Conservation (phyloP, 2,888 invertebrate species). For the Ormyrus rosae region DNA sequence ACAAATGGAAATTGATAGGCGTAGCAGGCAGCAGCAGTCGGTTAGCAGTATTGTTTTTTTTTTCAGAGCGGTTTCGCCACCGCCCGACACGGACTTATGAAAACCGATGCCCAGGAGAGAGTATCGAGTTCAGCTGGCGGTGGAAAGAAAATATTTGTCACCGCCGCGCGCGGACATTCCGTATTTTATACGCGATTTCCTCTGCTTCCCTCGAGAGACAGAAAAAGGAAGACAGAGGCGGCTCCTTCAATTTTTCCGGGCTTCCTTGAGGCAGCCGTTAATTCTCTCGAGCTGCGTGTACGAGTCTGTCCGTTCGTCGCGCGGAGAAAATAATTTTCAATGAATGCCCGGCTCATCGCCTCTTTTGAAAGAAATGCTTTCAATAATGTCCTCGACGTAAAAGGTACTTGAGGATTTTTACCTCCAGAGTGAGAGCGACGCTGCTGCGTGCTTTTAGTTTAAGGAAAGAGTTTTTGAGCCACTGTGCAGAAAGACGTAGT, state of each 20-base stretch:
- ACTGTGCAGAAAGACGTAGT: too few species aligned
- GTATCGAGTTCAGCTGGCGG: slow-evolving; percentile 57
- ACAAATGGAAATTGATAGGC: slow-evolving; percentile 21
- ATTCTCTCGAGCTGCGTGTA: not conserved
- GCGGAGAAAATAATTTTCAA: too few species aligned
- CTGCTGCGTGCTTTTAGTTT: too few species aligned
- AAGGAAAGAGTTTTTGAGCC: too few species aligned
- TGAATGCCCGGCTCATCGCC: too few species aligned
- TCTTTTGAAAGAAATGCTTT: too few species aligned
- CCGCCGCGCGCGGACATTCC: slow-evolving; percentile 32
- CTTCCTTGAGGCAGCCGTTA: not conserved
- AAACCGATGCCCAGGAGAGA: not conserved
- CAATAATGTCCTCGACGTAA: too few species aligned
- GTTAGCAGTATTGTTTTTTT: slow-evolving; percentile 31
- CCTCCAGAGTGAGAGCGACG: too few species aligned
- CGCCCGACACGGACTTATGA: not conserved
- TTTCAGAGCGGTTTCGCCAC: too few species aligned
- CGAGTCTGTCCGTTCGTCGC: not conserved
- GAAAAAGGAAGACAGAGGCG: not conserved
- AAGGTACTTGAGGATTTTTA: too few species aligned
- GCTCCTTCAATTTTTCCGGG: not conserved
- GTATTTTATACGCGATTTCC: slow-evolving; percentile 21
- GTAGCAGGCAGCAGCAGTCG: not conserved
- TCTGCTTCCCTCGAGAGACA: not conserved
- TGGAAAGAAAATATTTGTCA: slow-evolving; percentile 62